A percentile compares a stretch with the other conserved stretches of the same genome.
phyloP scores from a whole-genome alignment of 2,797 vertebrate species.

The Neostethus bicornis region DNA sequence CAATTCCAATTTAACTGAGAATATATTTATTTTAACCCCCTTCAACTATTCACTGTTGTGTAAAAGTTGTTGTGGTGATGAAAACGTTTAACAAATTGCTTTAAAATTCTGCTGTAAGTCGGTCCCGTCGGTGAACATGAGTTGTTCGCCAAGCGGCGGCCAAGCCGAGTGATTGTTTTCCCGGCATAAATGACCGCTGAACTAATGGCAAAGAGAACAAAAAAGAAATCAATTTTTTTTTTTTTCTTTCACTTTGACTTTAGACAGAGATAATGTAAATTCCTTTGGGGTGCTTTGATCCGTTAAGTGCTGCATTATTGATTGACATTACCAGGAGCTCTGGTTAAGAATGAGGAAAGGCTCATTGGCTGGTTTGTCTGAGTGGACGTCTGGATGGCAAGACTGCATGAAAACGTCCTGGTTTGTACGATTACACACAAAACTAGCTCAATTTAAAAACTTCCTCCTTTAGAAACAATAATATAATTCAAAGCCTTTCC shows the following conservation, averaged over 20 bases:
- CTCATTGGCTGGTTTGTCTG: slow-evolving; percentile 15
- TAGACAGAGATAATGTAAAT: slow-evolving; percentile 68
- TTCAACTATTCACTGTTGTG: slow-evolving; percentile 14
- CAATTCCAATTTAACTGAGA: slow-evolving; percentile 9
- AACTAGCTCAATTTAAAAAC: slow-evolving; percentile 1
- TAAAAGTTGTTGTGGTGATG: slow-evolving; percentile 5
- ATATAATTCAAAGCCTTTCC: slow-evolving; percentile 35
- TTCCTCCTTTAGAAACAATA: slow-evolving; percentile 12
- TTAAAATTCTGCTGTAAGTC: slow-evolving; percentile 44
- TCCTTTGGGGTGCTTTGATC: slow-evolving; percentile 74
- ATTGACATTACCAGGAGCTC: slow-evolving; percentile 72
- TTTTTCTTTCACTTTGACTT: slow-evolving; percentile 48
- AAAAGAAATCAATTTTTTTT: slow-evolving; percentile 54
- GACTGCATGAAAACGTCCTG: slow-evolving; percentile 29
- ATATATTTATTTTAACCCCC: slow-evolving; percentile 6
- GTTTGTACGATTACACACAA: slow-evolving; percentile 29
- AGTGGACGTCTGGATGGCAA: slow-evolving; percentile 15
- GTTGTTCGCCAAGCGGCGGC: slow-evolving; percentile 43
- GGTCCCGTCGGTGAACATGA: slow-evolving; percentile 27
- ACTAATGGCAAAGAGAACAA: slow-evolving; percentile 55
- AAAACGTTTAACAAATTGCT: slow-evolving; percentile 39
- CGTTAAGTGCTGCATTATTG: slow-evolving; percentile 79
- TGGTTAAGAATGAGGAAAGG: slow-evolving; percentile 63
- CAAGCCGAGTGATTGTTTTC: slow-evolving; percentile 52
- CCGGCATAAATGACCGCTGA: slow-evolving; percentile 49